Evolutionary conservation across 2,888 invertebrate genomes (phyloP), one percentile per base, ranked within the genome.

Genomic region (Oscheius onirici): DNA sequence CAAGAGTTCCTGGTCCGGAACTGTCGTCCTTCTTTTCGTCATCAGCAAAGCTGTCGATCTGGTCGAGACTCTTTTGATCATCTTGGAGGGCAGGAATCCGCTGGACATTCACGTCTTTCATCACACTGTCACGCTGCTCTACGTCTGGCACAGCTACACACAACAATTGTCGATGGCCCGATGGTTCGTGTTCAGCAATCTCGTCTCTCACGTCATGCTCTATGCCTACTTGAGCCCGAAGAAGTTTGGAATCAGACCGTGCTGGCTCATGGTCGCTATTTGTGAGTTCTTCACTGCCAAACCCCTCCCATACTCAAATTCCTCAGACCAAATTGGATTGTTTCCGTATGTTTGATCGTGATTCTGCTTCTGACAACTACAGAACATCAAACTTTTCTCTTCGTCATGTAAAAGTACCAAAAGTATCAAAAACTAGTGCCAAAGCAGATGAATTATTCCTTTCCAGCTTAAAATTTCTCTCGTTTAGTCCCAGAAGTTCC

Each of bases 51-150:
- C 73, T 1, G 24, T 73, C 11, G 77, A 78, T 34, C 68, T 78
- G 11, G 24, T 52, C 41, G 79, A 79, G 49, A 79, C 79, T 13
- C 34, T 76, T 49, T 55, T 79, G 24, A 61, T 79, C 17, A 54
- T 79, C n/a, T 46, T 57, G 51, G 77, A 76, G 28, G 76, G 72
- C 11, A 71, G 77, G 5, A 51, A 69, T 3, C 79, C 79, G 0
- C 65, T 79, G 17, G 43, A 68, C 15, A 65, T 79, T 22, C 79
- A 79, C 46, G 73, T 79, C 46, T 51, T 79, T 34, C 79, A 79
- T 51, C 79, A 79, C 71, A 68, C 72, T 40, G 41, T 74, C 13
- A 72, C 76, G 1, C 69, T 78, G 22, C 54, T 71, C 52, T 76
- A 72, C 68, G 73, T 73, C 22, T 79, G 74, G 69, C 73, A 63